Conservation (phyloP, 2,797 vertebrate genomes). For the Myotis myotis region DNA sequence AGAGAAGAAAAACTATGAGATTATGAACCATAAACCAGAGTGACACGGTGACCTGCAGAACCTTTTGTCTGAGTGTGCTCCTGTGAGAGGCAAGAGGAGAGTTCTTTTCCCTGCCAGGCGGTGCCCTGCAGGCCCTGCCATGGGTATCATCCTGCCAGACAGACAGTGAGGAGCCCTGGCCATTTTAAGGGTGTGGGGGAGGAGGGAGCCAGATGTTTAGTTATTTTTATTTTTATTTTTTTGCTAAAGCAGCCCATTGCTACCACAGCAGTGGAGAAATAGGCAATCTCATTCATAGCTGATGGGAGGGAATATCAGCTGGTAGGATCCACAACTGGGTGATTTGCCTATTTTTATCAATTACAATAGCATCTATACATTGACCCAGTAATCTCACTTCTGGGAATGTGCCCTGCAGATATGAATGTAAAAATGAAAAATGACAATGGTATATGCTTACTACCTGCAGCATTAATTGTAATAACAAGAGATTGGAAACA, state of each 20-base stretch:
- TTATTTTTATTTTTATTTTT: not conserved
- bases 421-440: not conserved
- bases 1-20: not conserved
- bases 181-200: not conserved
- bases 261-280: not conserved
- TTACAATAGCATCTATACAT: not conserved
- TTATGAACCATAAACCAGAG: not conserved
- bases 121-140: not conserved
- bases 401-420: not conserved
- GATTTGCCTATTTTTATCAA: slow-evolving; percentile 6
- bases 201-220: not conserved
- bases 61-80: not conserved
- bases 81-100: not conserved
- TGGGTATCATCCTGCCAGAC: not conserved
- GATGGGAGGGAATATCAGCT: not conserved
- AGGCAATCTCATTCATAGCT: not conserved
- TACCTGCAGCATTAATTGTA: not conserved
- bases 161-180: not conserved
- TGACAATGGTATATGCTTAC: not conserved
- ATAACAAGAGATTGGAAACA: not conserved
- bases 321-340: not conserved
- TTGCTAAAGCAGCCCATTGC: not conserved
- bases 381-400: not conserved
- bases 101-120: not conserved
- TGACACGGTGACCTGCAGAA: not conserved